Base-by-base conservation (phyloP, 2,113 vertebrate genomes). In the Australoheros scitulus region DNA sequence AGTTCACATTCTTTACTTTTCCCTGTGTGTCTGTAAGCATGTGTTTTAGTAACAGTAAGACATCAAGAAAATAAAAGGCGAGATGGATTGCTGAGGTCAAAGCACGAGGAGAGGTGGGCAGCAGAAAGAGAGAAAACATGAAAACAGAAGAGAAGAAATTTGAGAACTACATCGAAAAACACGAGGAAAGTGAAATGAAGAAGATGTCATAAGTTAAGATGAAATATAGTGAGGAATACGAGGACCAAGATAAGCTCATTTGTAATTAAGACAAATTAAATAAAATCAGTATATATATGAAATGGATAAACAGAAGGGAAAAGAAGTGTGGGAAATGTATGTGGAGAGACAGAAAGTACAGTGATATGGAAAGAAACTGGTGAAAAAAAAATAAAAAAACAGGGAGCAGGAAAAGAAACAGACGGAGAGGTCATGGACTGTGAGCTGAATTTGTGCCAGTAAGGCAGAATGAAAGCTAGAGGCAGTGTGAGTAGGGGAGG, bases 31-130 rank as follows among this genome's bases (percentile, higher is more conserved):
- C 52, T 63, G 77, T 65, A 47, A 65, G 59, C 22, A 3, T 50
- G n/a, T 60, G 63, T 84, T 84, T 80, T 38, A 55, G 56, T 56
- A 84, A 77, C 61, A 58, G 22, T 72, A 61, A 81, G 85, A 79
- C 72, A 61, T 79, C 58, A 81, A 68, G 79, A 90, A 83, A 90
- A 89, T 78, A 83, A 85, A 91, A 91, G 50, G 34, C 55, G 50
- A 87, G 72, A 85, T 76, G 68, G 72, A 85, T 76, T 59, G 24
- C 65, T 56, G 22, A 82, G 75, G 78, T 87, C 81, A 72, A 77
- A 77, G 29, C 6, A 24, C n/a, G 60, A 70, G 78, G 78, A 83
- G 80, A 65, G 58, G 60, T 3, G 7, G 34, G 68, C 47, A 56
- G 29, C 36, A 61, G 47, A 63, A 77, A 75, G 22, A 84, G 57